These are phyloP conservation scores for Solenodon paradoxus DNA, from an alignment of 2,113 vertebrate species.

Conservation along the genomic window DNA sequence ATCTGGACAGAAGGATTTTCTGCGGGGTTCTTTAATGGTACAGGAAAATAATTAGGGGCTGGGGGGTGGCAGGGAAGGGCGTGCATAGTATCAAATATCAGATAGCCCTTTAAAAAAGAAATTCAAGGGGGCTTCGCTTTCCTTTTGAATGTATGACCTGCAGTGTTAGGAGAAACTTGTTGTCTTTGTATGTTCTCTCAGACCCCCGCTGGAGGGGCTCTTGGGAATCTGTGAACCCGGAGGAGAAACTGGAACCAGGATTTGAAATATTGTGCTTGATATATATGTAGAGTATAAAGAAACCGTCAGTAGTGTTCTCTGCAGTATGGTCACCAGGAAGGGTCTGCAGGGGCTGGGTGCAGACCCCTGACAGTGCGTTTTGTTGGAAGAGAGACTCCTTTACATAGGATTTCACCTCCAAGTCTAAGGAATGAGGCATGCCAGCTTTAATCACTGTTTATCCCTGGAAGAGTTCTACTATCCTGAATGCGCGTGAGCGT, in stretches of 20 bases:
- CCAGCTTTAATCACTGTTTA: constrained; percentile 34
- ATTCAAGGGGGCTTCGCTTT: neutral
- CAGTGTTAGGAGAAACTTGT: too few relatives aligned
- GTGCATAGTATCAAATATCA: neutral
- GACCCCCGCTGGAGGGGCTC: neutral
- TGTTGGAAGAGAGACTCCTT: neutral
- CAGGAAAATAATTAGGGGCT: neutral
- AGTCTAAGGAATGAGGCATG: neutral
- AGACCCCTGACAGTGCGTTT: neutral
- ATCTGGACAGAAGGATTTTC: neutral
- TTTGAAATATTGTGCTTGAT: neutral
- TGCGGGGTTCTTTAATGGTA: neutral
- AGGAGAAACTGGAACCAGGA: neutral
- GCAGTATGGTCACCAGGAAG: too few relatives aligned
- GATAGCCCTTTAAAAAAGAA: neutral
- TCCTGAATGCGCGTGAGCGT: neutral
- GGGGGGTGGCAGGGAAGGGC: neutral
- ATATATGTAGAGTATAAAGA: neutral
- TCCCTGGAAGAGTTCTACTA: neutral
- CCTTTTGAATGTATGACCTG: neutral
- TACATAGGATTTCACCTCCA: neutral
- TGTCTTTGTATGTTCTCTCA: neutral
- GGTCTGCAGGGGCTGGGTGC: neutral
- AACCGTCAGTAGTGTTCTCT: too few relatives aligned
- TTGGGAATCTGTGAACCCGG: neutral